A percentile compares a stretch with the other conserved stretches of the same genome.
Evolutionary conservation across 1,140 invertebrate species (phyloP).

Genomic region (Antheraea pernyi): DNA sequence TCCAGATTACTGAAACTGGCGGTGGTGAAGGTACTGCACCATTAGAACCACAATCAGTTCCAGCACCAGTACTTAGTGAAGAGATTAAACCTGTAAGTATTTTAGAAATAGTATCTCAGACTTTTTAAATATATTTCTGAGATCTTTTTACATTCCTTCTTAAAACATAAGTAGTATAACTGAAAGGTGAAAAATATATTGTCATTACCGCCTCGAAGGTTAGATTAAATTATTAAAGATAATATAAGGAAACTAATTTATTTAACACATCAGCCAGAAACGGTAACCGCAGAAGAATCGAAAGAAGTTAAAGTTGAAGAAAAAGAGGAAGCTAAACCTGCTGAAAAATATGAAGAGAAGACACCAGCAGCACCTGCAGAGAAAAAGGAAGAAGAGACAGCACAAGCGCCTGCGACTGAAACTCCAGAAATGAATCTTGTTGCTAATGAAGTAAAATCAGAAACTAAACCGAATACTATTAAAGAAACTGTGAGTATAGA

Average conservation of each 20-base stretch:
- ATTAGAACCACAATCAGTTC: not conserved
- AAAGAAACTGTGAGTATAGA: conserved; percentile 25
- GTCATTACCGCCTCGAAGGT: not conserved
- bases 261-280: not conserved
- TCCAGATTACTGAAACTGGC: conserved; percentile 22
- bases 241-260: not conserved
- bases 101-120: not conserved
- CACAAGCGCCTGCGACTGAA: conserved; percentile 5
- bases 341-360: conserved; percentile 1
- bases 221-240: not conserved
- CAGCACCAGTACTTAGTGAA: conserved; percentile 2
- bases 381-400: conserved; percentile 2
- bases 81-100: conserved; percentile 19
- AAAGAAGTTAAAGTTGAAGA: conserved; percentile 13
- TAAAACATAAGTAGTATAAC: not conserved
- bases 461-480: not conserved
- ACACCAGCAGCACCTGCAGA: conserved; percentile 8
- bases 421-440: conserved; percentile 5
- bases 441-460: conserved; percentile 11
- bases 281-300: not conserved
- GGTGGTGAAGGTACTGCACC: conserved; percentile 24
- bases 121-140: not conserved
- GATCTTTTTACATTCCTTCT: not conserved
- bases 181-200: not conserved
- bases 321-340: not conserved